Conservation (phyloP, 1,140 invertebrate genomes). For the Radopholus similis region DNA sequence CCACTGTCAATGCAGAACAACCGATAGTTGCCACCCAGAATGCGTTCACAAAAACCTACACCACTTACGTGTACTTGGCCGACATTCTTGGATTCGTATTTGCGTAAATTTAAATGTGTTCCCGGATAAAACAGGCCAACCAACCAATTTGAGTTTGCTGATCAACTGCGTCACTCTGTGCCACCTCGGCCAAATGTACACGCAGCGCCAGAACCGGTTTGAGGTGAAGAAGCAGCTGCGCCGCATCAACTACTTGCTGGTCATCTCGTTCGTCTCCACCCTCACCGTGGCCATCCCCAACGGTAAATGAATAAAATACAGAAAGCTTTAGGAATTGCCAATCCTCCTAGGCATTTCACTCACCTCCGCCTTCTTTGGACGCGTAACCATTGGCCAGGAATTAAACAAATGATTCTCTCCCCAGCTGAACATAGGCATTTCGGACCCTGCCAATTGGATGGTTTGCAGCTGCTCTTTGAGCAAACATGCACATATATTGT, state of each 20-base stretch:
- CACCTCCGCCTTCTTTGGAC: conserved; percentile 29
- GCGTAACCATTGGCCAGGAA: conserved; percentile 14
- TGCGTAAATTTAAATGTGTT: conserved; percentile 18
- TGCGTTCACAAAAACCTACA: conserved; percentile 31
- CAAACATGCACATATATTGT: conserved; percentile 15
- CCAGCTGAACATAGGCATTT: conserved; percentile 21
- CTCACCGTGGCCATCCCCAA: conserved; percentile 34
- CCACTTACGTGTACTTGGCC: conserved; percentile 34
- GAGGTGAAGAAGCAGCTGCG: conserved; percentile 33
- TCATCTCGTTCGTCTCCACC: conserved; percentile 40
- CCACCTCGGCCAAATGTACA: conserved; percentile 14
- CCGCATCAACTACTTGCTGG: conserved; percentile 30
- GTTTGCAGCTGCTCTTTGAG: background rate
- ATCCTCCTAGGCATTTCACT: conserved; percentile 34
- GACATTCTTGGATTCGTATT: conserved; percentile 31
- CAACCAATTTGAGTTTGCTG: conserved; percentile 17
- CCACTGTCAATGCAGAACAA: background rate
- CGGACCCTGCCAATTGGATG: conserved; percentile 27
- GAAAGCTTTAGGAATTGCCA: too few species aligned
- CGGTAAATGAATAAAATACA: too few species aligned
- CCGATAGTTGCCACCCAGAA: background rate
- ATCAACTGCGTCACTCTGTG: conserved; percentile 28
- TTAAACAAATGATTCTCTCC: conserved; percentile 1
- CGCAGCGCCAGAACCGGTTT: conserved; percentile 29
- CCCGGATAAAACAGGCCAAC: background rate